Evolutionary conservation across 2,797 vertebrate species (phyloP).

Genomic region (Sciaenops ocellatus): DNA sequence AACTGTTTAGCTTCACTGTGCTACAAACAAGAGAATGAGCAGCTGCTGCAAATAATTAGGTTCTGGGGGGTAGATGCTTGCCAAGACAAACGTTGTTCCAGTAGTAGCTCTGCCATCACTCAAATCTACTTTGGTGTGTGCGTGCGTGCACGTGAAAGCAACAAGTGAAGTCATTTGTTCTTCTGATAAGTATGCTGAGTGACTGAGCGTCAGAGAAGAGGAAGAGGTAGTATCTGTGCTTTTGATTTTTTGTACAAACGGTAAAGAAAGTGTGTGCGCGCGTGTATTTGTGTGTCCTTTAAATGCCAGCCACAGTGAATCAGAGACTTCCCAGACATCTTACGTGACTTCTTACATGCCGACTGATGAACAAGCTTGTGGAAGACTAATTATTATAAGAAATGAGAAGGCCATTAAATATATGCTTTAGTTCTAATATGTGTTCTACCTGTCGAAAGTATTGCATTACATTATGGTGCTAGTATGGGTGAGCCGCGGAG

Average conservation of each 20-base stretch:
- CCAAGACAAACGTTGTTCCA: constrained; percentile 87
- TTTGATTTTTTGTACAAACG: constrained; percentile 43
- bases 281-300: constrained; percentile 14
- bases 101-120: constrained; percentile 76
- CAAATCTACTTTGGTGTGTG: constrained; percentile 47
- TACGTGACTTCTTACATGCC: constrained; percentile 44
- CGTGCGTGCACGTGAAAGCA: constrained; percentile 31
- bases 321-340: constrained; percentile 52
- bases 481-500: neutral
- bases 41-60: constrained; percentile 86
- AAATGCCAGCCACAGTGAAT: constrained; percentile 58
- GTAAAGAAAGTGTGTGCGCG: neutral
- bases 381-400: constrained; percentile 2
- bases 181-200: constrained; percentile 45
- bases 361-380: constrained; percentile 31
- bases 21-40: constrained; percentile 81
- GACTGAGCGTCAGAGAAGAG: constrained; percentile 33
- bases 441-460: neutral
- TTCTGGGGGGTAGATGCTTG: constrained; percentile 68
- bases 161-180: constrained; percentile 44
- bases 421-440: neutral
- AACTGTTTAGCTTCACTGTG: constrained; percentile 76
- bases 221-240: constrained; percentile 20
- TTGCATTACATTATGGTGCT: neutral
- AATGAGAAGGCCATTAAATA: constrained; percentile 19